These are phyloP conservation scores for Chaenogobius annularis DNA, from an alignment of 2,113 vertebrate genomes.

Conservation along the genomic window DNA sequence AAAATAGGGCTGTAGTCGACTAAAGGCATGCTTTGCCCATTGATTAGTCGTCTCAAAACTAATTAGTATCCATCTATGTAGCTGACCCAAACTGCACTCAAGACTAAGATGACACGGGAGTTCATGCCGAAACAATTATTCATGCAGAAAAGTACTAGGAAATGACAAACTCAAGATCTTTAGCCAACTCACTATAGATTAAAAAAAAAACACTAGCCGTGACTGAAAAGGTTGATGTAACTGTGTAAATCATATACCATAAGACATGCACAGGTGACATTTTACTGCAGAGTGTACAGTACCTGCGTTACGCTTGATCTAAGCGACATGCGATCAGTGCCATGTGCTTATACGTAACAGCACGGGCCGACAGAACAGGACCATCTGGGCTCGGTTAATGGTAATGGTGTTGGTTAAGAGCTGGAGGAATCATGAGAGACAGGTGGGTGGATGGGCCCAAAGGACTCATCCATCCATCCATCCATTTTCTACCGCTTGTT, in stretches of 20 bases:
- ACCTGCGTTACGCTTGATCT: neutral
- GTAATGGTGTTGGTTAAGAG: neutral
- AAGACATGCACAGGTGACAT: constrained; percentile 9
- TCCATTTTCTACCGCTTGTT: too few relatives aligned
- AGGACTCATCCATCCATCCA: neutral
- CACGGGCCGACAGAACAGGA: constrained; percentile 16
- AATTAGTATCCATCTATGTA: too few relatives aligned
- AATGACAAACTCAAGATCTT: too few relatives aligned
- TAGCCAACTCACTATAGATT: too few relatives aligned
- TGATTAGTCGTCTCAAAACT: too few relatives aligned
- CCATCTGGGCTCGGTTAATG: constrained; percentile 17
- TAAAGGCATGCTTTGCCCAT: too few relatives aligned
- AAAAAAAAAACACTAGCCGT: too few relatives aligned
- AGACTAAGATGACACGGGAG: too few relatives aligned
- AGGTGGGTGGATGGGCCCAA: neutral
- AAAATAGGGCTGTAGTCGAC: too few relatives aligned
- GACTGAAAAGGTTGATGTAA: constrained; percentile 33
- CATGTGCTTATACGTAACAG: neutral
- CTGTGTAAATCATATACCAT: constrained; percentile 28
- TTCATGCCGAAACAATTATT: too few relatives aligned
- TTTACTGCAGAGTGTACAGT: neutral
- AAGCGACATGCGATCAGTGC: neutral
- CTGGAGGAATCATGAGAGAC: constrained; percentile 26
- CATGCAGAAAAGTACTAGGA: too few relatives aligned
- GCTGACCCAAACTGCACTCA: too few relatives aligned